Base-by-base conservation (phyloP, 2,113 vertebrate genomes). In the Cichladusa arquata region DNA sequence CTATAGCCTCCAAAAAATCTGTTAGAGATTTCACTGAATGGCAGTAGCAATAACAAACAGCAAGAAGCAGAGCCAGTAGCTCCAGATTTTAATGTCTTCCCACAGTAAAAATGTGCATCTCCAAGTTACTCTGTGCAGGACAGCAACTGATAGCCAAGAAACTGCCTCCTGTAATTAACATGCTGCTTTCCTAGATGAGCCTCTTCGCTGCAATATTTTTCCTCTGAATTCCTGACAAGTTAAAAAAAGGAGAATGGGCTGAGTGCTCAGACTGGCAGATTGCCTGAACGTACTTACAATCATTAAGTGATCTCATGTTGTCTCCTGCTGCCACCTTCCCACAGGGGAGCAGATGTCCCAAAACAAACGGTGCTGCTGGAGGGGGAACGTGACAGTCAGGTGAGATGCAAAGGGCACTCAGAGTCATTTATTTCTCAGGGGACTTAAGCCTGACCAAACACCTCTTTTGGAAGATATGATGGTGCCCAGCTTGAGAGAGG, bases 321-420 rank as follows among this genome's bases (percentile, higher is more conserved):
- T 79, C 95, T 90, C 90, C 94, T 91, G 81, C 92, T 93, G 81
- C 71, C 87, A 85, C 94, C 87, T 88, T 70, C 94, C 94, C 90
- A 88, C 42, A 17, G 81, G 69, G 89, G 64, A 93, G 34, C 92
- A 95, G 90, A 90, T 96, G 94, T 93, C 94, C 85, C 19, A 2
- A 78, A 86, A 86, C 64, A 71, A 76, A 64, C 0, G 0, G 50
- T 19, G 47, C 74, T 82, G 18, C 31, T 9, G 31, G 17, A 81
- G 28, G 31, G 60, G 58, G 25, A 61, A 77, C 0, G 4, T 13
- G 29, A 40, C 53, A 66, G 34, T 38, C 78, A 61, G 87, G 67
- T n/a, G 93, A 86, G 80, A 50, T 0, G 5, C 34, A 50, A 66
- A 61, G 81, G 64, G 26, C 58, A 83, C 78, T 69, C 62, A 33